Evolutionary conservation across 2,113 vertebrate genomes (phyloP), one percentile per base, ranked within the genome.

Genomic region (Micronisus gabar): DNA sequence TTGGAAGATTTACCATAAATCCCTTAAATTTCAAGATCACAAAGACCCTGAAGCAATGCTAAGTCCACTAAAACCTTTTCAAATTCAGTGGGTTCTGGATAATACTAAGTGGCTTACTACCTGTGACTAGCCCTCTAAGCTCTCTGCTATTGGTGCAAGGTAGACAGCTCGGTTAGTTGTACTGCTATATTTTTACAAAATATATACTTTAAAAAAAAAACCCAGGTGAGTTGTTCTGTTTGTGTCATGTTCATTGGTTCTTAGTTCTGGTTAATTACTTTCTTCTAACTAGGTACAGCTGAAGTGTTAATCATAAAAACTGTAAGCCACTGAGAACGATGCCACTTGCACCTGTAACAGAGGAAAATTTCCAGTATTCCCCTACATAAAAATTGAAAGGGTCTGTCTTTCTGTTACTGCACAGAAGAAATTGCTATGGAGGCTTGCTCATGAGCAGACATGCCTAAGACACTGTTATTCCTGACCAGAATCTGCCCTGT

Each of bases 231-330:
- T 73, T 41, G 10, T 65, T 90, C 41, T 32, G 15, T 74, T 96
- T 95, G 38, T 71, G 9, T 86, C 74, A 36, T 26, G 4, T 48
- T 88, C 74, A 70, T 95, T 61, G 32, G 34, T 45, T 87, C 88
- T 89, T 67, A 66, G 67, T 94, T 97, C 56, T 86, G 56, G 40
- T 84, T 91, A 29, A 70, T 94, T 81, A 26, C 7, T 78, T 86
- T 82, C 74, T 84, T 68, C 27, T 47, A 67, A 92, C 86, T 83
- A 88, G 19, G 36, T 41, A 25, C 45, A 81, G 9, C 11, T 56
- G 34, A 94, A 96, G 73, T 86, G 43, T 95, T 97, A 96, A 95
- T 96, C 15, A 10, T 63, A 74, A 90, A 61, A 52, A 59, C 32
- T 36, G 4, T 53, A 43, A 90, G n/a, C 47, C 30, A 13, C 45